Evolutionary conservation across 2,888 invertebrate species (phyloP).

Genomic region (Mellilla xanthometata): DNA sequence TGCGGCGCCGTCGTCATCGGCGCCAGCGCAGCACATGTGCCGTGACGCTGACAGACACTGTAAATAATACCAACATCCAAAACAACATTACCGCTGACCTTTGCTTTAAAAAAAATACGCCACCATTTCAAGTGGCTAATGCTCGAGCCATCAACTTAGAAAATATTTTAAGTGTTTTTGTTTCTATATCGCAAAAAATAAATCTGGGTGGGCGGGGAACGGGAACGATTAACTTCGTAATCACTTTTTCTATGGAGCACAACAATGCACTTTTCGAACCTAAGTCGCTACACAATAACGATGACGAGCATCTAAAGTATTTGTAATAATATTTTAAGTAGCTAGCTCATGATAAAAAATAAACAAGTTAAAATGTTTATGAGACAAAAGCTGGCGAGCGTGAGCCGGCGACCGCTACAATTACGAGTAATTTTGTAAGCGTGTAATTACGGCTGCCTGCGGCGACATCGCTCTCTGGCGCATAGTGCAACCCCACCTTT

Average conservation of each 20-base stretch:
- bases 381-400: conserved; percentile 41
- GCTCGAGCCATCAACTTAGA: conserved; percentile 6
- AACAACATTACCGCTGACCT: conserved; percentile 52
- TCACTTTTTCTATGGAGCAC: not conserved
- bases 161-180: conserved; percentile 19
- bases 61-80: conserved; percentile 50
- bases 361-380: conserved; percentile 30
- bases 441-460: conserved; percentile 54
- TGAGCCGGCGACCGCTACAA: conserved; percentile 46
- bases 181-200: conserved; percentile 12
- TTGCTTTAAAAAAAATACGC: conserved; percentile 33
- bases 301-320: conserved; percentile 14
- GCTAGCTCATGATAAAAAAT: conserved; percentile 18
- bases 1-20: conserved; percentile 50
- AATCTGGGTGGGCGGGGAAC: conserved; percentile 15
- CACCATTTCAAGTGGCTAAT: conserved; percentile 29
- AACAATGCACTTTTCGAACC: conserved; percentile 5
- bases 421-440: conserved; percentile 57
- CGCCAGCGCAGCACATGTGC: conserved; percentile 59
- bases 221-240: conserved; percentile 6
- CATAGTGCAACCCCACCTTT: conserved; percentile 39
- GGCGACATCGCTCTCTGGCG: conserved; percentile 52
- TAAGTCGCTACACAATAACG: conserved; percentile 4
- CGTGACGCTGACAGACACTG: conserved; percentile 49
- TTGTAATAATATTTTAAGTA: conserved; percentile 13